phyloP scores from a whole-genome alignment of 2,797 vertebrate species.

The Gobio occitaniae region DNA sequence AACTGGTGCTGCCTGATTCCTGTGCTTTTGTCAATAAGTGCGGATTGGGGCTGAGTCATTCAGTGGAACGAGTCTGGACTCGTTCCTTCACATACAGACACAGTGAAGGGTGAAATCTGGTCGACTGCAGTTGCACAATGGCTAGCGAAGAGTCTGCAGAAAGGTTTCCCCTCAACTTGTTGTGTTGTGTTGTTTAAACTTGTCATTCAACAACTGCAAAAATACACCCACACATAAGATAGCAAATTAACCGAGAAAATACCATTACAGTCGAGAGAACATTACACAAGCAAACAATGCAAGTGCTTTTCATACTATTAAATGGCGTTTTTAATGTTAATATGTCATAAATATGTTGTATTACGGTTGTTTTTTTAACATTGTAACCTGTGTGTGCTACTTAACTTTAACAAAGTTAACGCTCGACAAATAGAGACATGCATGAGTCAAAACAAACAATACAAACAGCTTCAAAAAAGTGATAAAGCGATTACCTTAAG shows the following conservation, averaged over 20 bases:
- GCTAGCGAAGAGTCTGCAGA: background rate
- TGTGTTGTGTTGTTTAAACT: conserved; percentile 3
- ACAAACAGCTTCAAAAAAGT: background rate
- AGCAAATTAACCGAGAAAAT: background rate
- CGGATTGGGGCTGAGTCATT: background rate
- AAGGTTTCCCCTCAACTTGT: background rate
- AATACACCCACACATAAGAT: background rate
- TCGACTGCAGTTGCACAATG: background rate
- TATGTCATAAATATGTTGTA: background rate
- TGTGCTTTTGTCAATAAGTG: conserved; percentile 2
- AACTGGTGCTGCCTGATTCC: conserved; percentile 22
- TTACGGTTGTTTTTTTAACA: background rate
- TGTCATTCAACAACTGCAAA: background rate
- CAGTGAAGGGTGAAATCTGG: background rate
- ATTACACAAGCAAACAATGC: background rate
- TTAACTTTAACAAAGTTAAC: background rate
- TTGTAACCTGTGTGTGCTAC: too few species aligned
- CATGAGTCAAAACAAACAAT: background rate
- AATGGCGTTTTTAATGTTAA: background rate
- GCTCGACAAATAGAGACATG: background rate
- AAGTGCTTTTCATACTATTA: background rate
- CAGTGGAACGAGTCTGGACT: conserved; percentile 19
- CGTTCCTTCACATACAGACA: background rate
- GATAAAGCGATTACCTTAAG: background rate
- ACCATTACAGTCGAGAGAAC: background rate